Conservation (phyloP, 2,113 vertebrate species). For the Tricholaema leucomelas region DNA sequence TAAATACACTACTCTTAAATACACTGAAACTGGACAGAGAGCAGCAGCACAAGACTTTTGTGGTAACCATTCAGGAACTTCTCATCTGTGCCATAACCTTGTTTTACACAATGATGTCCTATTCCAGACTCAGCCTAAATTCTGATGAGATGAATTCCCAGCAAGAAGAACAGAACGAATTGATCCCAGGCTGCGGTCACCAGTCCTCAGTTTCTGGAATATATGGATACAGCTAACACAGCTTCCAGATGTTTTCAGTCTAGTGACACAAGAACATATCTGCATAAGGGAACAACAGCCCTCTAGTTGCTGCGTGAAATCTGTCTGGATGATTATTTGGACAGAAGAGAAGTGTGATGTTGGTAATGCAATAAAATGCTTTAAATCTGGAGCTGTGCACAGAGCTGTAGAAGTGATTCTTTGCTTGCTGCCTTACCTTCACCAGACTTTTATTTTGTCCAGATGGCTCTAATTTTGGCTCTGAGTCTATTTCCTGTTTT, state of each 20-base stretch:
- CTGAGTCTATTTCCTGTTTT: not conserved
- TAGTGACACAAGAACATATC: not conserved
- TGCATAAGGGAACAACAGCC: not conserved
- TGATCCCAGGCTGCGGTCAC: not conserved
- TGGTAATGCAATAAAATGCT: not conserved
- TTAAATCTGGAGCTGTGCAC: not conserved
- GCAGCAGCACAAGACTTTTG: not conserved
- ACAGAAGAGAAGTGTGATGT: not conserved
- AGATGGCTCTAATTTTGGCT: not conserved
- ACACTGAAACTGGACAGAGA: not conserved
- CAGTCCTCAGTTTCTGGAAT: not conserved
- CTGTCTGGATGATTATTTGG: not conserved
- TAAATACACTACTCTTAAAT: too few species aligned
- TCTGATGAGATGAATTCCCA: not conserved
- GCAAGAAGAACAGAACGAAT: not conserved
- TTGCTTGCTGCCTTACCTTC: not conserved
- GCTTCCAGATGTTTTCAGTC: not conserved
- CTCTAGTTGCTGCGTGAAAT: not conserved
- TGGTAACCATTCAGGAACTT: not conserved
- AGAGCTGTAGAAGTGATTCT: not conserved
- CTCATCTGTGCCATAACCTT: not conserved
- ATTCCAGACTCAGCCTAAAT: not conserved
- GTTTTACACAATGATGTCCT: not conserved
- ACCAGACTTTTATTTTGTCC: not conserved
- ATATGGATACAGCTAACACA: not conserved